Base-by-base conservation (phyloP, 1,140 invertebrate species). In the Polypedilum vanderplanki region DNA sequence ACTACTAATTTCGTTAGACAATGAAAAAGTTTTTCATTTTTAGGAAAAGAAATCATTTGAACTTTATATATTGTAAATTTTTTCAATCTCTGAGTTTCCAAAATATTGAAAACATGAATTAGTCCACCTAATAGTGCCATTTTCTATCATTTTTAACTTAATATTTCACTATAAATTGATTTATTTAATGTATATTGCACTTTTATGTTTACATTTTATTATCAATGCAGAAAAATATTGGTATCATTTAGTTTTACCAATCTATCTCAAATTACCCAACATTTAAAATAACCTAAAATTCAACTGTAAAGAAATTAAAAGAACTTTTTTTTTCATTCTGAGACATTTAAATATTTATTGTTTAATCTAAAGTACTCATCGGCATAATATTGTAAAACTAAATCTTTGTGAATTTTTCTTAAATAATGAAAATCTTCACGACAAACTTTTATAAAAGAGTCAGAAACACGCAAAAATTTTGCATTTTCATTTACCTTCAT, bases 401-500 rank as follows among this genome's bases (percentile, higher is more conserved):
- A 20, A 33, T 33, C 24, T 8, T 70, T 70, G 7, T 70, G 5
- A 20, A 18, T 20, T 70, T 70, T 70, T 9, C 65, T 18, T 20
- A 70, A 70, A n/a, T 18, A 18, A 9, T 70, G 65, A 70, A 70
- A 70, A 18, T 70, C 65, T 20, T 70, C 17, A 8, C 65, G 15
- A 70, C 15, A 70, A 18, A 70, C 18, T 22, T 70, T 70, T 18
- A 70, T 70, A 22, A 70, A 70, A 5, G 65, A 70, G 7, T 70
- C 65, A 8, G 65, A 70, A 20, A 70, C 65, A 4, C 5, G 17
- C 18, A 70, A 7, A 18, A 70, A 9, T 70, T 20, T 70, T 5
- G 3, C 7, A n/a, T 70, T 70, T 18, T 70, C 65, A 70, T 22
- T 7, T 1, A 18, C 1, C 0, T 12, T 18, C 8, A 70, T 20